Percentiles rank a stretch among this genome's conserved stretches.
phyloP scores from a whole-genome alignment of 2,113 vertebrate genomes.

The Cygnus atratus region DNA sequence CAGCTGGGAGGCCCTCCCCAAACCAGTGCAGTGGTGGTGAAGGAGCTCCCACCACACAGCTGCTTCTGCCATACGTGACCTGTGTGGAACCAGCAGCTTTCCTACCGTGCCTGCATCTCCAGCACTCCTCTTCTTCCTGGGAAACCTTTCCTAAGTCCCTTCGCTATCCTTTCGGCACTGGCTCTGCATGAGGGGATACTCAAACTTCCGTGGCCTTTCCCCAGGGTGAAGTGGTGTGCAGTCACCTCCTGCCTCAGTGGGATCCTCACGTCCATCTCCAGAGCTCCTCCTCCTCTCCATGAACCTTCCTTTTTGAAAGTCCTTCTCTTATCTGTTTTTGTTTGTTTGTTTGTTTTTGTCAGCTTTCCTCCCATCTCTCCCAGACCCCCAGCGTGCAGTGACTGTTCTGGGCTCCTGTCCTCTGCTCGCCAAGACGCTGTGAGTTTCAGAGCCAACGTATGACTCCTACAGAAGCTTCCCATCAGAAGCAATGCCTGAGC shows the following conservation, averaged over 20 bases:
- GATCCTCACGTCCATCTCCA: neutral
- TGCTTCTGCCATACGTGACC: neutral
- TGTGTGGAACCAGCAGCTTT: neutral
- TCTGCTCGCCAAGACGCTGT: neutral
- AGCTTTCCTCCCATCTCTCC: neutral
- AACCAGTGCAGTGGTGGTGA: neutral
- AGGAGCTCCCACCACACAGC: neutral
- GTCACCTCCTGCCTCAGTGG: neutral
- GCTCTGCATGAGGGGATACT: fast-evolving
- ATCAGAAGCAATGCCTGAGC: neutral
- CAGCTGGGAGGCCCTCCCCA: neutral
- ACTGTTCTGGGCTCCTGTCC: neutral
- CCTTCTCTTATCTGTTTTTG: neutral
- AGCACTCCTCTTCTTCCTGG: neutral
- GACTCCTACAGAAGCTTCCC: neutral
- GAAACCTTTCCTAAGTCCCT: neutral
- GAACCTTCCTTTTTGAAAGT: neutral
- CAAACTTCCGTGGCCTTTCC: neutral
- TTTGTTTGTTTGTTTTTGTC: neutral
- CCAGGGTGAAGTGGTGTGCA: neutral
- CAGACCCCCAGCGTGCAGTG: neutral
- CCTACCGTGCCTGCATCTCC: neutral
- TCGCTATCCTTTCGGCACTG: neutral
- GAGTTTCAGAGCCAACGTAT: neutral
- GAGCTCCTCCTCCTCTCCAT: neutral